Evolutionary conservation across 1,140 invertebrate species (phyloP), one percentile per base, ranked within the genome.

Genomic region (Bombus picipes): DNA sequence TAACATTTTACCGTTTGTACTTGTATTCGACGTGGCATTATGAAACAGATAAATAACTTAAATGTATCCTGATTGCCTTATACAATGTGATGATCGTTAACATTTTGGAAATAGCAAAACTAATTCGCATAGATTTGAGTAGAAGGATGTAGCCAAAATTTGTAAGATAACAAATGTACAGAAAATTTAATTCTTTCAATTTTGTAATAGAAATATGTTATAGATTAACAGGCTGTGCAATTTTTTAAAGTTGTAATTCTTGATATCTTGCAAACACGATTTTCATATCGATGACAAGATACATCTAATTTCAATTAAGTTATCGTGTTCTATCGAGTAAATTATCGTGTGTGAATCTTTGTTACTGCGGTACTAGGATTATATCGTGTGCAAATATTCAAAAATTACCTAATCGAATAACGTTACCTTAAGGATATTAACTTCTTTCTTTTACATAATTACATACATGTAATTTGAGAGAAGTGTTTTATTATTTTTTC

Each of bases 171-270:
- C n/a, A 59, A 18, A 37, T 90, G 81, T 72, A 71, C 77, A 65
- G 68, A n/a, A 72, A 85, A 85, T 80, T 85, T 80, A 66, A 72
- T 84, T 72, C 59, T 71, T 85, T 81, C 70, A 59, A 22, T 73
- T 72, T 83, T 76, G 72, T 77, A 68, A 87, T 37, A 62, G 57
- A 81, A 66, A 73, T 57, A 75, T 70, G 66, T 68, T 73, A 71
- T 80, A 77, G 39, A 37, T 74, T 65, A 77, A 78, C 68, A 89
- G 87, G 82, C 85, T 90, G 87, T 89, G 80, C 82, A 83, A 81
- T 91, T 78, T 65, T 91, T 47, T 39, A 68, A 84, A 85, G 37
- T 82, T 79, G 82, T 85, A 39, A 57, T 81, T 41, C 65, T 81
- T 72, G 59, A 47, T 80, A 73, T 86, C 28, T 71, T 53, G 57